Base-by-base conservation (phyloP, 2,113 vertebrate species). In the Scartelaos histophorus region DNA sequence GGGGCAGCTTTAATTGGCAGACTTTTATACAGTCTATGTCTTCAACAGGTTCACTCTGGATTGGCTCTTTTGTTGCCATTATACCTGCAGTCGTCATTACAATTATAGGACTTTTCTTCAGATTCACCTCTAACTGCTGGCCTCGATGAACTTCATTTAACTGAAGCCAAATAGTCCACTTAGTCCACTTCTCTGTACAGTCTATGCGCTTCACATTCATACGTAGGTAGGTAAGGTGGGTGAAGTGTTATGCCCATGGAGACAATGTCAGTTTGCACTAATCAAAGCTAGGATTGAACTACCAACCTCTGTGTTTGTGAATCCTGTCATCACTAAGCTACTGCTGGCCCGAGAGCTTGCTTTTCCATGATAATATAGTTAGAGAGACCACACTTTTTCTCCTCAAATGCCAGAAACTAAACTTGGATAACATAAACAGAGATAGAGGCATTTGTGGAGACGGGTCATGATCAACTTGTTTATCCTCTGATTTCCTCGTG, bases 1-100 rank as follows among this genome's bases (percentile, higher is more conserved):
- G 83, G 73, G 76, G 70, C 82, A 70, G 76, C 22, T 84, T 83
- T 76, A 81, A 86, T 82, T 80, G 67, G 75, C 69, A 68, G 75
- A 82, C 53, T 67, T 68, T 78, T 34, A 83, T 76, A 68, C 75
- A 76, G 70, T 43, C 69, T 67, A 71, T 73, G 81, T 77, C 29
- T 29, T 29, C 29, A 29, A 4, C 29, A 29, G 4, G 29, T 29
- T 29, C 29, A 29, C 2, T 29, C 29, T 29, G 29, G 29, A 29
- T 29, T 29, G 4, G 4, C 29, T 29, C 2, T 29, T 29, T 29
- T 4, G 29, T 29, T 29, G 29, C 29, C 29, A 29, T 29, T 2
- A 29, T 29, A 4, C 29, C 4, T 29, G 29, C 4, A 4, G 29
- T 29, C 29, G 29, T 2, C 2, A 29, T 29, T 29, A 2, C 29